These are phyloP conservation scores for Entomyzon cyanotis DNA, from an alignment of 2,113 vertebrate genomes.

Conservation along the genomic window DNA sequence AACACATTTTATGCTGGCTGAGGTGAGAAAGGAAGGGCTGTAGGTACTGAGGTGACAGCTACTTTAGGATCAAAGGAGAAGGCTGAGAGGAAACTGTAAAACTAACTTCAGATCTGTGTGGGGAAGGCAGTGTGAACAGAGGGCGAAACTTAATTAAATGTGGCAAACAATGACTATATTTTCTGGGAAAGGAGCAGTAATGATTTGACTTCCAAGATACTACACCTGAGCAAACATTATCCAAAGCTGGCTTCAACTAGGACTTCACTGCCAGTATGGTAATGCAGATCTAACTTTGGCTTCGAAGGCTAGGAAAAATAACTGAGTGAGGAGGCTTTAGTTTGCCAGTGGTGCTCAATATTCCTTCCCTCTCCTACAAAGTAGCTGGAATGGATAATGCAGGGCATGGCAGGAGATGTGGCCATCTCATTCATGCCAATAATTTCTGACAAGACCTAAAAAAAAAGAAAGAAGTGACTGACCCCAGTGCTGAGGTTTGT, in stretches of 20 bases:
- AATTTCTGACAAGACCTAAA: background rate
- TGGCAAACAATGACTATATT: slow-evolving; percentile 58
- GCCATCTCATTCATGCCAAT: background rate
- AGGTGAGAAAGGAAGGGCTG: slow-evolving; percentile 54
- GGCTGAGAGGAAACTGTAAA: slow-evolving; percentile 59
- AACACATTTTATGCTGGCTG: slow-evolving; percentile 56
- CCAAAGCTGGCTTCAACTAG: slow-evolving; percentile 23
- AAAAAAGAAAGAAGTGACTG: background rate
- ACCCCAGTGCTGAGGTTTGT: background rate
- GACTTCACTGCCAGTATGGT: background rate
- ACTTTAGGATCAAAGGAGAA: slow-evolving; percentile 56
- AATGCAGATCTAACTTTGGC: background rate
- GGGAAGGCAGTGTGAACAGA: slow-evolving; percentile 12
- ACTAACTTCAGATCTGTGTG: slow-evolving; percentile 33
- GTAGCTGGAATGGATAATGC: background rate
- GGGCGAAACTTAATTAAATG: slow-evolving; percentile 55
- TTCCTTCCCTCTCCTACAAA: background rate
- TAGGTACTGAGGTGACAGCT: slow-evolving; percentile 54
- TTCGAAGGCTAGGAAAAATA: background rate
- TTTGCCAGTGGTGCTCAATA: background rate
- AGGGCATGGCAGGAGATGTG: background rate
- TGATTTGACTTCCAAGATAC: slow-evolving; percentile 47
- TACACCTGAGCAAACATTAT: slow-evolving; percentile 64
- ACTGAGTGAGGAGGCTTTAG: background rate
- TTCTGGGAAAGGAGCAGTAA: background rate